Base-by-base conservation (phyloP, 1,140 invertebrate species). In the Calephelis virginiensis region DNA sequence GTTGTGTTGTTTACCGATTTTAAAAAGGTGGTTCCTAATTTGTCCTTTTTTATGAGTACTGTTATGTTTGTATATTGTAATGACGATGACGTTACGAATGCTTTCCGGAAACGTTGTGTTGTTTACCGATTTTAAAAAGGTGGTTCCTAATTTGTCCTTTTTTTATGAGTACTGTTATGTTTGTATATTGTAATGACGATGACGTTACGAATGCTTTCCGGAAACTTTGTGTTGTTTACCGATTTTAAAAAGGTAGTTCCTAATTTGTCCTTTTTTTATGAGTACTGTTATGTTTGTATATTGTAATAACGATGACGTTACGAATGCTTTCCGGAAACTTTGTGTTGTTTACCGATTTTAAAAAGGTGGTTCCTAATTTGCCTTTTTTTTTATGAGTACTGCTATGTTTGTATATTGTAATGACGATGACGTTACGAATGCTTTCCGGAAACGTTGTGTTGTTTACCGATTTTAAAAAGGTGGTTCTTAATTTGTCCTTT, bases 201-300 rank as follows among this genome's bases (percentile, higher is more conserved):
- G 53, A 56, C 53, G 28, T 11, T 37, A 37, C 17, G 17, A 56
- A 56, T 37, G 53, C 10, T 37, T 56, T 56, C 17, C 28, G 17
- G 28, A 37, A 56, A 56, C 11, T 17, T 56, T 37, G 28, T 11
- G 17, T 13, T 28, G 14, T 28, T 56, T 37, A 28, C 28, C 17
- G 17, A 14, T 56, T 12, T 10, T 8, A 40, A 40, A 40, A 40
- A n/a, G n/a, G n/a, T n/a, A n/a, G n/a, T n/a, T n/a, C n/a, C n/a
- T n/a, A n/a, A n/a, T n/a, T n/a, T n/a, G n/a, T n/a, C n/a, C n/a
- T n/a, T n/a, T n/a, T n/a, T n/a, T n/a, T n/a, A n/a, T n/a, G n/a
- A n/a, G n/a, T n/a, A n/a, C n/a, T n/a, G 53, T 56, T 37, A 56
- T 28, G 53, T 56, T 56, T 56, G 53, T 53, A 53, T 9, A 10